Percentiles rank a stretch among this genome's conserved stretches.
Evolutionary conservation across 1,140 invertebrate genomes (phyloP).

Genomic region (Lordiphosa stackelbergi): DNA sequence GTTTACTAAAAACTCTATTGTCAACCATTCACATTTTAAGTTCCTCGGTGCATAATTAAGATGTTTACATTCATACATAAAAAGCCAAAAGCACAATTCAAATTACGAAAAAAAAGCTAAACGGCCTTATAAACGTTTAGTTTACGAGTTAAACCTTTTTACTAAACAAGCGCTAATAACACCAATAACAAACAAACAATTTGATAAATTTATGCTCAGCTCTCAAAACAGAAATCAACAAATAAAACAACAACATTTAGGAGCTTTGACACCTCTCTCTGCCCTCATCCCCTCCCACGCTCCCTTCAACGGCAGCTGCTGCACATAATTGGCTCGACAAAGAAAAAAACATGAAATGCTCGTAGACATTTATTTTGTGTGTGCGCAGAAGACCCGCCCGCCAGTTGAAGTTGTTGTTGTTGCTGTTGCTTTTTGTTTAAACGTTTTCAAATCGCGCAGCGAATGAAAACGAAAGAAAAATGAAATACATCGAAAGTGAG

Average conservation of each 20-base stretch:
- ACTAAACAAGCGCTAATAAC: constrained; percentile 31
- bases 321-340: constrained; percentile 67
- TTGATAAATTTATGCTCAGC: constrained; percentile 54
- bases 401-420: constrained; percentile 43
- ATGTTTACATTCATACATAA: constrained; percentile 41
- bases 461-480: constrained; percentile 76
- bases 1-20: no score
- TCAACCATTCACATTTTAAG: no score
- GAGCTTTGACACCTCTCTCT: constrained; percentile 42
- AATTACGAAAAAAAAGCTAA: constrained; percentile 15
- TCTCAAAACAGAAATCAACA: constrained; percentile 16
- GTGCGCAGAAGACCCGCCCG: constrained; percentile 69
- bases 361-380: constrained; percentile 57
- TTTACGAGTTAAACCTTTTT: constrained; percentile 46
- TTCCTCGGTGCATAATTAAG: constrained; percentile 21
- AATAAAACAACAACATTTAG: constrained; percentile 34
- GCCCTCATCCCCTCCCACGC: neutral
- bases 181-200: constrained; percentile 39
- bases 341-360: constrained; percentile 44
- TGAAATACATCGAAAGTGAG: constrained; percentile 75
- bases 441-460: constrained; percentile 74
- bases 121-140: constrained; percentile 48
- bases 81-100: constrained; percentile 31
- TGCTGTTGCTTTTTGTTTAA: constrained; percentile 63
- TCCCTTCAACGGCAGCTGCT: constrained; percentile 62